Base-by-base conservation (phyloP, 2,797 vertebrate species). In the Cyclura pinguis region DNA sequence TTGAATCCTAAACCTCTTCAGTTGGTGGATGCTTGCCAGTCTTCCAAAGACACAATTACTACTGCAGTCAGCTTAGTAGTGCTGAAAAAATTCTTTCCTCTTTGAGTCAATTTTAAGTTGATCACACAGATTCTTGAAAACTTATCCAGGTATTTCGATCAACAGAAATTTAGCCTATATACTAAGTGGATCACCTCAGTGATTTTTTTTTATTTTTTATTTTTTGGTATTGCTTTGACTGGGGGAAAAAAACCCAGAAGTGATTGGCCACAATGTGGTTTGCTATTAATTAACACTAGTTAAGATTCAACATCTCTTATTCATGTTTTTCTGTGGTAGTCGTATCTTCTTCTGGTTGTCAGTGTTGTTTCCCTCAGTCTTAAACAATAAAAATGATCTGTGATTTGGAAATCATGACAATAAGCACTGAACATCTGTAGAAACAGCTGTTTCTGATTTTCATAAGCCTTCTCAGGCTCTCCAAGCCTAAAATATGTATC, bases 1-100 rank as follows among this genome's bases (percentile, higher is more conserved):
- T 87, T 83, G 67, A 90, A 93, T 89, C 55, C 1, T 78, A 84
- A 59, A 32, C 64, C 55, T 89, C 80, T 84, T 8, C 55, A 91
- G 73, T 10, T 87, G 24, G 89, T 42, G 88, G 69, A 29, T 50
- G 27, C 0, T 85, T 78, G 85, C 89, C 82, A 91, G 84, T 7
- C 64, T 89, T 72, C 74, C 88, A 80, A 50, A 84, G n/a, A 55
- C 67, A n/a, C 18, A 85, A 59, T 82, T 74, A 64, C 67, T 82
- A 20, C 10, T 32, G 73, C 85, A 92, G n/a, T 64, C 52, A 83
- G 1, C n/a, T 42, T 82, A 59, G 55, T 18, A 27, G 52, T 29
- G 55, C 38, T 69, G 62, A 59, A 73, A 29, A 47, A 27, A 52
- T 77, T 80, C 6, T 83, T 78, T 80, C 57, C 73, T 27, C 50